phyloP scores from a whole-genome alignment of 92 coral and sea anemone genomes.

The Isaurus tuberculatus region DNA sequence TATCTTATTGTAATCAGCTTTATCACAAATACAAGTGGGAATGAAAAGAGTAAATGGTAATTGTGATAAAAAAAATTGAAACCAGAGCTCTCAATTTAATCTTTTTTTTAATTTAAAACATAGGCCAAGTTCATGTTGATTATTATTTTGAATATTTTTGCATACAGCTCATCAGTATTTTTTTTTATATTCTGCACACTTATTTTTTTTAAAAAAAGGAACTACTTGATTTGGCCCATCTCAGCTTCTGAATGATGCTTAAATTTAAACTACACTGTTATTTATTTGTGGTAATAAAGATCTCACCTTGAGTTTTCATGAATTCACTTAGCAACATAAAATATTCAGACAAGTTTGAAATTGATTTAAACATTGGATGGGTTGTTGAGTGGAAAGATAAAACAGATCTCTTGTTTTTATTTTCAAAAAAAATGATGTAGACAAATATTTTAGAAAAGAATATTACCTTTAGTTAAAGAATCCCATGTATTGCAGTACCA shows the following conservation, averaged over 20 bases:
- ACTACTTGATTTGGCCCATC: neutral
- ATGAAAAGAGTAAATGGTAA: too few relatives aligned
- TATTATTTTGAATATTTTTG: slow-evolving; percentile 43
- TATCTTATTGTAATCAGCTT: neutral
- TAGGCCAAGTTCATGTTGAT: slow-evolving; percentile 20
- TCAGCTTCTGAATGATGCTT: neutral
- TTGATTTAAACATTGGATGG: neutral
- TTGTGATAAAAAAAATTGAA: too few relatives aligned
- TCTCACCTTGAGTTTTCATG: slow-evolving; percentile 6
- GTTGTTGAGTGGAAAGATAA: neutral
- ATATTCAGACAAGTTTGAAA: neutral
- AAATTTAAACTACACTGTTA: neutral
- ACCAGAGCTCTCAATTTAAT: neutral
- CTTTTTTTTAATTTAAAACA: neutral
- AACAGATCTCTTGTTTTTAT: neutral
- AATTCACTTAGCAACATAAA: slow-evolving; percentile 14
- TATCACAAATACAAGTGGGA: too few relatives aligned
- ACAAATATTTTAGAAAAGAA: neutral
- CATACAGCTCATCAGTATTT: slow-evolving; percentile 36
- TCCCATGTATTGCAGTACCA: neutral
- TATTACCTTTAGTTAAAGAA: neutral
- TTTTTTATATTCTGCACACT: neutral
- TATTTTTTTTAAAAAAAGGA: neutral
- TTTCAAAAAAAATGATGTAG: neutral
- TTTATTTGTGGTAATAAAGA: neutral